These are phyloP conservation scores for Capitella teleta DNA, from an alignment of 1,140 invertebrate genomes.

Conservation along the genomic window DNA sequence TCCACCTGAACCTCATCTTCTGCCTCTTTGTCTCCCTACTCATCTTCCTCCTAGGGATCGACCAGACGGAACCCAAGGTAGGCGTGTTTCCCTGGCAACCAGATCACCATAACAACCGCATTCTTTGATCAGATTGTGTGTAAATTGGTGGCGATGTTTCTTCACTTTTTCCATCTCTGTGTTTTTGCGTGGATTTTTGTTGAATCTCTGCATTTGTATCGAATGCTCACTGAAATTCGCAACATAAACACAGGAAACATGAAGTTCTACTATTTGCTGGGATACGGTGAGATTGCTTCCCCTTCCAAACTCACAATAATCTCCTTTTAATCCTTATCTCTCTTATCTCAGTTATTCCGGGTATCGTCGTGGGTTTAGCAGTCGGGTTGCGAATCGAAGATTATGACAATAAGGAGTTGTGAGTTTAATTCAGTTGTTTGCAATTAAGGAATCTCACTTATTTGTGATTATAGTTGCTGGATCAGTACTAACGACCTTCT, in stretches of 20 bases:
- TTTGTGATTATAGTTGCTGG: constrained; percentile 62
- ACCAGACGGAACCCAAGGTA: constrained; percentile 40
- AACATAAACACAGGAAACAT: constrained; percentile 92
- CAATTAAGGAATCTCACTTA: not conserved
- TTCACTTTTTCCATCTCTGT: constrained; percentile 85
- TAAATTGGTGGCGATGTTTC: constrained; percentile 76
- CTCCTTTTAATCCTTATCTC: not conserved
- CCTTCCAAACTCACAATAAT: not conserved
- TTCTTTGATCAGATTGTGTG: constrained; percentile 45
- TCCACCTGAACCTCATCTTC: constrained; percentile 83
- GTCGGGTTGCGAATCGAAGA: constrained; percentile 88
- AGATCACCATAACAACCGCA: no score
- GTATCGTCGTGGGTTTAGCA: constrained; percentile 77
- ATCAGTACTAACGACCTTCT: constrained; percentile 72
- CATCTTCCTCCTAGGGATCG: constrained; percentile 63
- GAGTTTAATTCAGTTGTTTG: not conserved
- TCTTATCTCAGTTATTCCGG: constrained; percentile 53
- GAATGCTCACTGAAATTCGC: constrained; percentile 88
- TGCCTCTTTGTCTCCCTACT: constrained; percentile 75
- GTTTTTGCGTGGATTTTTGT: constrained; percentile 84
- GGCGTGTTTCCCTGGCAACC: no score
- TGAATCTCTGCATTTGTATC: constrained; percentile 80
- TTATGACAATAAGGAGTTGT: constrained; percentile 49
- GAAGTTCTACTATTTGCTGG: constrained; percentile 86
- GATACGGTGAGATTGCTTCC: constrained; percentile 55